Conservation (phyloP, 2,113 vertebrate species). For the Rhea pennata region DNA sequence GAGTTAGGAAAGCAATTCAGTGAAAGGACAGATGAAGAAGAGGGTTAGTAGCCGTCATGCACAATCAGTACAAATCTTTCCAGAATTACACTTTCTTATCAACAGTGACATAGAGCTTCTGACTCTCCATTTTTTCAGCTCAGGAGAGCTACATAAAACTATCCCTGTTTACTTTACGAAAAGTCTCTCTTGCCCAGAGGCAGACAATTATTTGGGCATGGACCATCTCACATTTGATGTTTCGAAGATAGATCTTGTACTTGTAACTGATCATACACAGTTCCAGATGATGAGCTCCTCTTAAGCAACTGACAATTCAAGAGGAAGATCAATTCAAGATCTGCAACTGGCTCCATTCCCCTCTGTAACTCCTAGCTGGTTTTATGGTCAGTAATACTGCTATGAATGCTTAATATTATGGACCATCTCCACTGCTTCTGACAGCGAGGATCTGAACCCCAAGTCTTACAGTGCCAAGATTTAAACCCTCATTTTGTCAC, state of each 20-base stretch:
- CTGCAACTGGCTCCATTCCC: neutral
- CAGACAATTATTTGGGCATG: neutral
- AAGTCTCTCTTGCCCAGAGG: neutral
- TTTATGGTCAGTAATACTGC: neutral
- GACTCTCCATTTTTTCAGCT: neutral
- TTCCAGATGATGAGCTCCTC: neutral
- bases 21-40: neutral
- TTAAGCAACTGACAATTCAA: accelerated
- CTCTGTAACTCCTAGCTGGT: neutral
- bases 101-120: neutral
- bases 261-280: neutral
- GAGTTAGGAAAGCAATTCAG: neutral
- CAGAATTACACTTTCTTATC: neutral
- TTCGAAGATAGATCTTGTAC: neutral
- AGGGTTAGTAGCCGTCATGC: neutral
- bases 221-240: neutral
- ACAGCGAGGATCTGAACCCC: neutral
- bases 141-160: neutral
- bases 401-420: accelerated
- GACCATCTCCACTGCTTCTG: neutral
- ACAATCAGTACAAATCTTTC: neutral
- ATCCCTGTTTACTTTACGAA: neutral
- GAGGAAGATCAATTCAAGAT: neutral
- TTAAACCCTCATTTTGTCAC: neutral
- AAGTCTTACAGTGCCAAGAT: neutral